Conservation (phyloP, 2,797 vertebrate species). For the Sebastes kiyomatsui region DNA sequence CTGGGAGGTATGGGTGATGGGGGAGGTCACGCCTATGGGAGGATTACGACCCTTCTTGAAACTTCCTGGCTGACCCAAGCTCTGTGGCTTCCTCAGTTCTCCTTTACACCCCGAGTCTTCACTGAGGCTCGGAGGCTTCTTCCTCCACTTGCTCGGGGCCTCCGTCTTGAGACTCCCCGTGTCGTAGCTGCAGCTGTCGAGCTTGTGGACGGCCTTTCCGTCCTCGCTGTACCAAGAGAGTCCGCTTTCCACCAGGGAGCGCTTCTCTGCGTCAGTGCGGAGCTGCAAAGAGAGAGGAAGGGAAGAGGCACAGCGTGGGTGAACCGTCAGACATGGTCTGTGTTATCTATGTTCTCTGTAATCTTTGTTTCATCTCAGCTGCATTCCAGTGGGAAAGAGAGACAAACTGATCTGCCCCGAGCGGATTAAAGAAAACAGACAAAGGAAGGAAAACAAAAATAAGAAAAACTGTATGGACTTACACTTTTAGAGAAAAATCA, state of each 20-base stretch:
- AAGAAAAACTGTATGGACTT: not conserved
- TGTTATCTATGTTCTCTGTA: constrained; percentile 61
- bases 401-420: constrained; percentile 31
- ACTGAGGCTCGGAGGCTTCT: constrained; percentile 85
- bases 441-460: constrained; percentile 2
- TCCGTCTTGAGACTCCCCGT: constrained; percentile 95
- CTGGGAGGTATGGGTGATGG: constrained; percentile 95
- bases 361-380: constrained; percentile 60
- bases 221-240: constrained; percentile 97
- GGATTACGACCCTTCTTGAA: constrained; percentile 93
- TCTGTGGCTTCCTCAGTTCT: constrained; percentile 92
- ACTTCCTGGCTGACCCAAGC: constrained; percentile 86
- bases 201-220: constrained; percentile 85
- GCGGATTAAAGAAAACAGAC: constrained; percentile 24
- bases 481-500: constrained; percentile 3
- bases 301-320: constrained; percentile 30
- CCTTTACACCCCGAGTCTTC: constrained; percentile 77
- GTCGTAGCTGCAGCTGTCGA: constrained; percentile 85
- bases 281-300: constrained; percentile 79
- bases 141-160: constrained; percentile 92
- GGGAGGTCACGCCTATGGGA: constrained; percentile 93
- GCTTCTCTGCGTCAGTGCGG: constrained; percentile 97
- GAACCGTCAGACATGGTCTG: constrained; percentile 39
- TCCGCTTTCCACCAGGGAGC: constrained; percentile 95
- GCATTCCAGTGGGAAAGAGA: constrained; percentile 53